These are phyloP conservation scores for Perca fluviatilis DNA, from an alignment of 2,113 vertebrate genomes.

Conservation along the genomic window DNA sequence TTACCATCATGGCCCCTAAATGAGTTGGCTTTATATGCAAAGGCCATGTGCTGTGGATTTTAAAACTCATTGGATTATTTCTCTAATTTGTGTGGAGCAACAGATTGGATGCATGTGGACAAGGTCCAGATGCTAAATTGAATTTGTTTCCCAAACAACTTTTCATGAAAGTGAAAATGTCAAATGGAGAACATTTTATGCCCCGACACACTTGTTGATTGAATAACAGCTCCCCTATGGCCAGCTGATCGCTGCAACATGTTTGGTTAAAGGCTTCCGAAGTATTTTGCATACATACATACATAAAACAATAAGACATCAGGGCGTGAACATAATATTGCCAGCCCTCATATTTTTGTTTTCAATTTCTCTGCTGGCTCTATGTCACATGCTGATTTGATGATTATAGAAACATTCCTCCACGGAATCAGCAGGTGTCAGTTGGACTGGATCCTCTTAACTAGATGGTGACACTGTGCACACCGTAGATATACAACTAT, in stretches of 20 bases:
- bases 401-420: not conserved
- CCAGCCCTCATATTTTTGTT: not conserved
- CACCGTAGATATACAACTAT: no score
- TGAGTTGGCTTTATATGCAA: constrained; percentile 13
- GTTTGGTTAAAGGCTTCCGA: not conserved
- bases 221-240: not conserved
- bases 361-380: not conserved
- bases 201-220: constrained; percentile 16
- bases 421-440: not conserved
- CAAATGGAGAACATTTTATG: constrained; percentile 36
- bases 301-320: not conserved
- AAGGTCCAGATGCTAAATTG: constrained; percentile 45
- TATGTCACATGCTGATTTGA: not conserved
- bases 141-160: constrained; percentile 55
- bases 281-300: not conserved
- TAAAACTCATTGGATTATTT: constrained; percentile 63
- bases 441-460: not conserved
- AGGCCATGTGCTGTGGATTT: constrained; percentile 47
- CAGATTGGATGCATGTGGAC: constrained; percentile 36
- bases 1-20: not conserved
- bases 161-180: constrained; percentile 44
- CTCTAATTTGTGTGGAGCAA: constrained; percentile 38
- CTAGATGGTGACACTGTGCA: not conserved
- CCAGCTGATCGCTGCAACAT: not conserved
- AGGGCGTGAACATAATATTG: not conserved